A percentile compares a stretch with the other conserved stretches of the same genome.
phyloP scores from a whole-genome alignment of 2,797 vertebrate species.

The Sebastes hopkinsi region DNA sequence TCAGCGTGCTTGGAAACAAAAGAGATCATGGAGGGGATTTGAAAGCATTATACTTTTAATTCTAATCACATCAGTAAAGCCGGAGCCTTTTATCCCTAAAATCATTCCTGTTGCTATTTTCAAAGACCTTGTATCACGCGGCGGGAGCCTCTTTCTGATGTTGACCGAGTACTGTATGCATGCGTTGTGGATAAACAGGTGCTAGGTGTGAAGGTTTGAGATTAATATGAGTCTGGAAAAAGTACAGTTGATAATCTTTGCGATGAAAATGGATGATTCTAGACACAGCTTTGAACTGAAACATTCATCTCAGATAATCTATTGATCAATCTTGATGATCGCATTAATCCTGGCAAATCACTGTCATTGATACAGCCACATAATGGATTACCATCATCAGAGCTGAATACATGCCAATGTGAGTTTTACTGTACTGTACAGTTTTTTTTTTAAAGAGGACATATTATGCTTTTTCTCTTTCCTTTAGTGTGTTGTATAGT shows the following conservation, averaged over 20 bases:
- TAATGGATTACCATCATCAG: slow-evolving; percentile 35
- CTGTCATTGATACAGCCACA: slow-evolving; percentile 50
- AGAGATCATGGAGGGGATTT: slow-evolving; percentile 49
- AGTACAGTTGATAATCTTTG: slow-evolving; percentile 30
- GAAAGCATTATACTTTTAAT: slow-evolving; percentile 56
- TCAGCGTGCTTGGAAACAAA: slow-evolving; percentile 53
- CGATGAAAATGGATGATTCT: slow-evolving; percentile 41
- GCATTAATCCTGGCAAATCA: slow-evolving; percentile 68
- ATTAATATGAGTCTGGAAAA: slow-evolving; percentile 33
- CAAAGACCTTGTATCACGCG: slow-evolving; percentile 14
- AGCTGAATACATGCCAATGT: neutral
- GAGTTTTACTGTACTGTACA: neutral
- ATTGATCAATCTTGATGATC: slow-evolving; percentile 62
- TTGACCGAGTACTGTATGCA: neutral
- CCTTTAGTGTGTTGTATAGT: neutral
- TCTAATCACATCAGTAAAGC: slow-evolving; percentile 55
- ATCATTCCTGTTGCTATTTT: slow-evolving; percentile 26
- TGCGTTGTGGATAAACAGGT: slow-evolving; percentile 21
- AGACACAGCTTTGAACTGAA: slow-evolving; percentile 12
- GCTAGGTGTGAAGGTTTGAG: slow-evolving; percentile 22
- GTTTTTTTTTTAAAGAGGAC: neutral
- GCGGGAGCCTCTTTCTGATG: neutral
- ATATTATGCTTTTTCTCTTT: neutral
- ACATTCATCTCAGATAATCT: slow-evolving; percentile 64
- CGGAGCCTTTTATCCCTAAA: slow-evolving; percentile 47